A percentile compares a stretch with the other conserved stretches of the same genome.
These are phyloP conservation scores for Venusia cambrica DNA, from an alignment of 2,888 invertebrate species.

Conservation along the genomic window DNA sequence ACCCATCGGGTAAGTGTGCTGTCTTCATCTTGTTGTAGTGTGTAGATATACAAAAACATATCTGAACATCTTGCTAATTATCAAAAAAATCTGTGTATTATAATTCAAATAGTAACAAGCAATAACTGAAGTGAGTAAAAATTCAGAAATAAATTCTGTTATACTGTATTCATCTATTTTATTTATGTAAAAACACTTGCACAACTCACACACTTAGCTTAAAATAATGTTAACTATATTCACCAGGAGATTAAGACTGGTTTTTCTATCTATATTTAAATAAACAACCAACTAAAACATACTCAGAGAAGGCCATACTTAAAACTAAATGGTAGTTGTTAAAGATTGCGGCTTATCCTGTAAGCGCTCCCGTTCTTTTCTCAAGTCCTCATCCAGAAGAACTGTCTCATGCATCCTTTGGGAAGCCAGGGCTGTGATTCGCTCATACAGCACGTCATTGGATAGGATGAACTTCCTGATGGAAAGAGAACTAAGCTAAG, in stretches of 20 bases:
- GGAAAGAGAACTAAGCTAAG: neutral
- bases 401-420: slow-evolving; percentile 71
- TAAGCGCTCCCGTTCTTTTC: slow-evolving; percentile 29
- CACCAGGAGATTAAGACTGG: no score
- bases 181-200: slow-evolving; percentile 2
- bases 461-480: slow-evolving; percentile 53
- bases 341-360: slow-evolving; percentile 13
- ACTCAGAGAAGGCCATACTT: no score
- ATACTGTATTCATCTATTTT: slow-evolving; percentile 1
- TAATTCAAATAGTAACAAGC: slow-evolving; percentile 12
- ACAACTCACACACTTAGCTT: no score
- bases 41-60: slow-evolving; percentile 1
- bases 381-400: slow-evolving; percentile 58
- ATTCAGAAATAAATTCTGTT: slow-evolving; percentile 14
- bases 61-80: slow-evolving; percentile 1
- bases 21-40: slow-evolving; percentile 2
- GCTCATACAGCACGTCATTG: slow-evolving; percentile 62
- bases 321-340: slow-evolving; percentile 1
- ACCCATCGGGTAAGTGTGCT: no score
- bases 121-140: slow-evolving; percentile 13
- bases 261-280: no score
- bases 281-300: neutral
- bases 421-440: slow-evolving; percentile 66
- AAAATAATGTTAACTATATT: no score
- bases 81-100: slow-evolving; percentile 4